A percentile compares a stretch with the other conserved stretches of the same genome.
These are phyloP conservation scores for Staurois parvus DNA, from an alignment of 2,797 vertebrate genomes.

Conservation along the genomic window DNA sequence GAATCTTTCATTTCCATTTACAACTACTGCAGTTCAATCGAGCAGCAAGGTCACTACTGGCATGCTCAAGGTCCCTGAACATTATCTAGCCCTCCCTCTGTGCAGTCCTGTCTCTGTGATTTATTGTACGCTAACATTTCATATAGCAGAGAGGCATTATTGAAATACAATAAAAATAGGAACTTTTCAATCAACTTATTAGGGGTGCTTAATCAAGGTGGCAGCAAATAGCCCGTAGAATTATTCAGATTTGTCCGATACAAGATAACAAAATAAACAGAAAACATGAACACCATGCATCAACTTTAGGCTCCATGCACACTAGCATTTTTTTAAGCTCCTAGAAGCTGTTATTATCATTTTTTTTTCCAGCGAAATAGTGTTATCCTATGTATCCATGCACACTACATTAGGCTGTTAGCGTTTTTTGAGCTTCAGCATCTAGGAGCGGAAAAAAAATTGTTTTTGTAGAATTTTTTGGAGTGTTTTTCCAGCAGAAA, in stretches of 20 bases:
- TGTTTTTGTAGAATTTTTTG: no score
- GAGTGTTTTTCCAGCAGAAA: no score
- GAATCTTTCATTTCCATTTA: constrained; percentile 41
- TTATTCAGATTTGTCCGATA: background rate
- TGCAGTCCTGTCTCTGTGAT: constrained; percentile 45
- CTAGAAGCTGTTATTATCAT: no score
- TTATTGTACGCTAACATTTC: constrained; percentile 40
- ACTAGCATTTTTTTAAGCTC: no score
- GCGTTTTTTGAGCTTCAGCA: no score
- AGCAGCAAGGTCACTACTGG: constrained; percentile 28
- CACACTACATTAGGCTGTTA: no score
- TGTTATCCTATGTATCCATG: no score
- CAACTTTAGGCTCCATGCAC: no score
- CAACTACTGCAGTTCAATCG: constrained; percentile 35
- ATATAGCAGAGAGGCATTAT: constrained; percentile 38
- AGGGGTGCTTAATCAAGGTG: constrained; percentile 11
- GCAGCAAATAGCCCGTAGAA: background rate
- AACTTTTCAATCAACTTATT: constrained; percentile 46
- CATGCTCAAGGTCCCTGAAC: constrained; percentile 36
- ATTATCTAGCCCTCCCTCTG: constrained; percentile 38
- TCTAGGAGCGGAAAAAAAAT: no score
- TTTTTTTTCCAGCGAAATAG: no score
- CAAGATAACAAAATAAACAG: background rate
- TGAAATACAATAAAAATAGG: constrained; percentile 33
- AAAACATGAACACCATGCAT: background rate